Evolutionary conservation across 2,888 invertebrate species (phyloP).

Genomic region (Alloscopus bannaensis): DNA sequence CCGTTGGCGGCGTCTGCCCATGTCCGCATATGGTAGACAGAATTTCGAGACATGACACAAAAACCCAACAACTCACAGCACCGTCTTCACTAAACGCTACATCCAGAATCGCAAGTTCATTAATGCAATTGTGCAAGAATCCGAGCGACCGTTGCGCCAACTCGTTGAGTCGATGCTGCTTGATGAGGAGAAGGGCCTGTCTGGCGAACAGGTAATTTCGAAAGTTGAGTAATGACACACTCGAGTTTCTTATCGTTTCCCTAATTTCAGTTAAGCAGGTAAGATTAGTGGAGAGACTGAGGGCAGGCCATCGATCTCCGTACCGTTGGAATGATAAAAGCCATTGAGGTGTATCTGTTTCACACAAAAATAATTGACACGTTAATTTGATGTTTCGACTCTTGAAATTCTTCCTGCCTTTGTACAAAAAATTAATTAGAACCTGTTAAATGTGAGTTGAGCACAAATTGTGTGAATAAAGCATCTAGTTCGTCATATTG

Average conservation of each 20-base stretch:
- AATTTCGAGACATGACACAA: conserved; percentile 92
- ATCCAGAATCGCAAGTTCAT: conserved; percentile 89
- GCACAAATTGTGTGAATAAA: conserved; percentile 95
- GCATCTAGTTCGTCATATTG: conserved; percentile 99
- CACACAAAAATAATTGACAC: conserved; percentile 55
- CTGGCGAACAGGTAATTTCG: conserved; percentile 95
- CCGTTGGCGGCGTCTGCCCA: conserved; percentile 55
- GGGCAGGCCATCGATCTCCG: conserved; percentile 89
- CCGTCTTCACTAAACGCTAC: conserved; percentile 85
- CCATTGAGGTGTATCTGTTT: conserved; percentile 88
- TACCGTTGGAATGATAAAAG: conserved; percentile 87
- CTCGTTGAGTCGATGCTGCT: conserved; percentile 75
- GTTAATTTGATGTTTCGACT: too few species aligned
- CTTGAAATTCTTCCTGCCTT: too few species aligned
- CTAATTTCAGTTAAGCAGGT: conserved; percentile 67
- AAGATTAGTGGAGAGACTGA: conserved; percentile 77
- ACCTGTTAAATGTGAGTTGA: conserved; percentile 91
- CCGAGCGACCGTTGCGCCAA: conserved; percentile 92
- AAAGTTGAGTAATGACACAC: conserved; percentile 85
- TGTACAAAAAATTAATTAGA: too few species aligned
- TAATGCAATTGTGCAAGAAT: conserved; percentile 91
- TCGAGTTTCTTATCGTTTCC: conserved; percentile 71
- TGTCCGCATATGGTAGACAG: conserved; percentile 79
- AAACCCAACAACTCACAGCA: conserved; percentile 93
- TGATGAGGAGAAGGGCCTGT: conserved; percentile 71